Evolutionary conservation across 2,888 invertebrate species (phyloP).

Genomic region (Nymphalis polychloros): DNA sequence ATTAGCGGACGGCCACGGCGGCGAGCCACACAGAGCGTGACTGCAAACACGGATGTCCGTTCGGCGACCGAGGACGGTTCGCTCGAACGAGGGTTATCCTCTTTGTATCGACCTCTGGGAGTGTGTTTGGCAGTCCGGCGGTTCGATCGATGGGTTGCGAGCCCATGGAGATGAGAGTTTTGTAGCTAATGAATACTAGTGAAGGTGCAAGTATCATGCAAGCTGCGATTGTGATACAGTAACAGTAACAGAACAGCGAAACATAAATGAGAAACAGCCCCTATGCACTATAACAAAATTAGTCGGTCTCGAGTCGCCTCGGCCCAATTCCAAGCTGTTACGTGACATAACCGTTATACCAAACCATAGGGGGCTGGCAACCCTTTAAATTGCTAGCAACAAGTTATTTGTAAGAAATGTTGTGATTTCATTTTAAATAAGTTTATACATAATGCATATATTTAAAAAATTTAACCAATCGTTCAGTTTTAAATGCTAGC

Average conservation of each 20-base stretch:
- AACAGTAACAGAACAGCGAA: too few species aligned
- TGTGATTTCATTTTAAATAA: neutral
- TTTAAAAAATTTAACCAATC: neutral
- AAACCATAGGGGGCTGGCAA: constrained; percentile 54
- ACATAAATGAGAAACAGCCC: neutral
- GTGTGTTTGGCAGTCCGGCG: constrained; percentile 64
- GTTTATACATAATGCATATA: neutral
- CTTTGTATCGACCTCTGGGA: constrained; percentile 27
- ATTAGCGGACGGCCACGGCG: constrained; percentile 14
- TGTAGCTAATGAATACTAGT: neutral
- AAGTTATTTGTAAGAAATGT: constrained; percentile 15
- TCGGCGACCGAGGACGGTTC: constrained; percentile 9
- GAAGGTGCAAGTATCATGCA: constrained; percentile 20
- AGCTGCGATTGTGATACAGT: constrained; percentile 10
- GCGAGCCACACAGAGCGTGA: constrained; percentile 64
- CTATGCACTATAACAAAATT: constrained; percentile 5
- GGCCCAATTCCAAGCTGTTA: constrained; percentile 2
- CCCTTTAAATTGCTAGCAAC: constrained; percentile 64
- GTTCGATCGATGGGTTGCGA: constrained; percentile 63
- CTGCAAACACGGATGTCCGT: constrained; percentile 65
- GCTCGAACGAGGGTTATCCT: constrained; percentile 4
- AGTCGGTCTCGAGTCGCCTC: neutral
- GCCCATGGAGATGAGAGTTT: constrained; percentile 41
- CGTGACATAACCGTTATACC: neutral
- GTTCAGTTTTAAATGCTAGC: constrained; percentile 41